Base-by-base conservation (phyloP, 2,113 vertebrate genomes). In the Anolis carolinensis region DNA sequence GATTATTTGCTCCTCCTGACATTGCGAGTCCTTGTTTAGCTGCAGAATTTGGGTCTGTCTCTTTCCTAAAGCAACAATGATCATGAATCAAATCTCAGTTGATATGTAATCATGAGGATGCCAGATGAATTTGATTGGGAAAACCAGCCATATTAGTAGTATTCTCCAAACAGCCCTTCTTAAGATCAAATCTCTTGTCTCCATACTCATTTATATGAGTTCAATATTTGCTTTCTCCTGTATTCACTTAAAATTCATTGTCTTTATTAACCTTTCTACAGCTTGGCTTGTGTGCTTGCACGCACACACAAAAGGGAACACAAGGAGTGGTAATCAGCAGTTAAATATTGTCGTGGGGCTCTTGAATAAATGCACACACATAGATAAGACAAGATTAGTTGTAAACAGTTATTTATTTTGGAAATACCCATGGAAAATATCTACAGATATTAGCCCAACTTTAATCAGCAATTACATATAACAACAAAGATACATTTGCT, bases 381-480 rank as follows among this genome's bases (percentile, higher is more conserved):
- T 7, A 81, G 6, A 74, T 39, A 72, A 74, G 21, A 71, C 52
- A 65, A 80, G 77, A 80, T 86, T 80, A 86, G 68, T 81, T 80
- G 81, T 86, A 86, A 86, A 86, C 78, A 81, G 62, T 74, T 86
- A 81, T 81, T 86, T 81, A 81, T 81, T 86, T 86, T 86, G 71
- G 71, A 81, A 75, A 81, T 86, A 39, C 79, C 79, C 79, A 65
- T n/a, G 78, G 13, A 90, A 90, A 90, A 88, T 80, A 44, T 5
- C 88, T 85, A n/a, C 3, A 82, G 23, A 73, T 91, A 84, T 88
- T 87, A 79, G 44, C 44, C n/a, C 27, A 82, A 74, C 79, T 83
- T 5, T 75, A 79, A 52, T 81, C 88, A 78, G 44, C 86, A 83
- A n/a, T 71, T 92, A 39, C 23, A 67, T 74, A 88, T 79, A 88